Conservation (phyloP, 2,113 vertebrate genomes). For the Petrocephalus microphthalmus region DNA sequence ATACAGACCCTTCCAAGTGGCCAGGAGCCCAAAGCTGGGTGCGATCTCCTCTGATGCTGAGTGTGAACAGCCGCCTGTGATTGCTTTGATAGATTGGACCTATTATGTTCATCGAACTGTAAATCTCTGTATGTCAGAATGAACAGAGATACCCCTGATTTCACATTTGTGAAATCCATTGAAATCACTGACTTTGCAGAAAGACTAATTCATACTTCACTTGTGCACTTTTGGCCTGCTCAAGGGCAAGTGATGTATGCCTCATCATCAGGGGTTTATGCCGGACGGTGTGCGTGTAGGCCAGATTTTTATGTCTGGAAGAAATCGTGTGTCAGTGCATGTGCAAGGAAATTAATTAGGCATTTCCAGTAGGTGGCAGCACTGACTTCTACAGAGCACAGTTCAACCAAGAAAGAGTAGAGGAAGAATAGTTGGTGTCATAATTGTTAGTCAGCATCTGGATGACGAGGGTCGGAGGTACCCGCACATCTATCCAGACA, state of each 20-base stretch:
- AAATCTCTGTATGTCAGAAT: slow-evolving; percentile 9
- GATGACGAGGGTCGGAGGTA: neutral
- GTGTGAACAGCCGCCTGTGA: neutral
- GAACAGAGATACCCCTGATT: neutral
- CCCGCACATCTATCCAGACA: neutral
- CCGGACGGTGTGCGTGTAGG: neutral
- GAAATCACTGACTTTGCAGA: neutral
- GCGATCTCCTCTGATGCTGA: neutral
- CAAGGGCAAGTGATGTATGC: neutral
- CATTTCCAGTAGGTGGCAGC: neutral
- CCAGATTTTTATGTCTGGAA: neutral
- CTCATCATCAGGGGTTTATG: neutral
- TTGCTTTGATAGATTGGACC: slow-evolving; percentile 16
- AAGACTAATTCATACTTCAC: neutral
- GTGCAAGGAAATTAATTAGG: neutral
- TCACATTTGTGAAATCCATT: neutral
- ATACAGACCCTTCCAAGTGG: slow-evolving; percentile 8
- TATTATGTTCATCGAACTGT: slow-evolving; percentile 22
- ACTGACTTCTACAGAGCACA: neutral
- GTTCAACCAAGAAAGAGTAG: neutral
- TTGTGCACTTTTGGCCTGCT: neutral
- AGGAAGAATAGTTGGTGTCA: neutral
- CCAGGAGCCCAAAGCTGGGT: neutral
- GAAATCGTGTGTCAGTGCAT: neutral
- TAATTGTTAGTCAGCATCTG: neutral